Base-by-base conservation (phyloP, 2,888 invertebrate genomes). In the Brachypalpus laphriformis region DNA sequence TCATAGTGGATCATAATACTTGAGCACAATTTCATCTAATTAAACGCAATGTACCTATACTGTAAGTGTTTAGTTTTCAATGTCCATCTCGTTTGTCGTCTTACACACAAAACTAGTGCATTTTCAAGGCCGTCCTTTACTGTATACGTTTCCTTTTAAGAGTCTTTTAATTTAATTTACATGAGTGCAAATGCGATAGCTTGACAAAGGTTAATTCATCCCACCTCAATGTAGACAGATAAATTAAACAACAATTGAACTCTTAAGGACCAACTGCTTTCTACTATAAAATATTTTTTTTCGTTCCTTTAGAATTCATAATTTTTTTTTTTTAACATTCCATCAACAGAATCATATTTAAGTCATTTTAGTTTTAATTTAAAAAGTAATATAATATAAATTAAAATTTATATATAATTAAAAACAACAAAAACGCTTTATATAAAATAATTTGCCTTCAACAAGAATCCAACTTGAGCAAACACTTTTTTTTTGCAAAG, bases 391-490 rank as follows among this genome's bases (percentile, higher is more conserved):
- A 2, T n/a, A 75, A 9, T 42, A 34, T 16, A 45, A 40, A 45
- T 45, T 18, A 25, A 65, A 42, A 40, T 2, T 31, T 25, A 49
- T 22, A 31, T 28, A 40, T 54, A 40, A 45, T 22, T 16, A n/a
- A 37, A 65, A 54, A 63, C 45, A 74, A 57, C 28, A 56, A 68
- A 83, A 75, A 83, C 74, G 70, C 78, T 78, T 83, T 78, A 70
- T 37, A 83, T 11, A 61, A 54, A 80, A 78, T 83, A 74, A 70
- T 83, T 83, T 83, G 83, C 83, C 83, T 83, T 83, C 65, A 54
- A 83, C 54, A 63, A 68, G 57, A 57, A 37, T 78, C 78, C 78
- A 49, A 74, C 74, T 78, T 31, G 37, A 66, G 57, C 28, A 65
- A 54, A 7, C 20, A n/a, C n/a, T n/a, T 34, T 57, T 45, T 77